phyloP scores from a whole-genome alignment of 2,113 vertebrate genomes.

The Tor tambroides region DNA sequence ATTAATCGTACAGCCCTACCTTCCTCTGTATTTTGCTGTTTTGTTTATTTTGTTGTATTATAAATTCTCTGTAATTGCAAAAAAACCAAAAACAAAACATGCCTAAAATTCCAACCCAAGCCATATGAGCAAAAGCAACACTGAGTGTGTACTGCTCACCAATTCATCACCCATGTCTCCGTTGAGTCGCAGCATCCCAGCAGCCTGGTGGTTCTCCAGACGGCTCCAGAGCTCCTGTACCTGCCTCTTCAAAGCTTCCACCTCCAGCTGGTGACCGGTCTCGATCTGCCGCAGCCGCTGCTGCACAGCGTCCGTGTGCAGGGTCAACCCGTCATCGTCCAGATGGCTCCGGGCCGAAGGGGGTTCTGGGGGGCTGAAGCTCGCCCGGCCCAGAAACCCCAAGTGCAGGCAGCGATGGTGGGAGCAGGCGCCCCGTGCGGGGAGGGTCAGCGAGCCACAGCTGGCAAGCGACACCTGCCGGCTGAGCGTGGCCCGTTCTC shows the following conservation, averaged over 20 bases:
- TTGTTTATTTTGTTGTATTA: no score
- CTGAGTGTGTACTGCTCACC: conserved; percentile 76
- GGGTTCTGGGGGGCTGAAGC: conserved; percentile 85
- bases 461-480: conserved; percentile 83
- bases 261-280: conserved; percentile 91
- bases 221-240: conserved; percentile 92
- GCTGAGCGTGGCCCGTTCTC: conserved; percentile 82
- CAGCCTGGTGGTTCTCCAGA: conserved; percentile 89
- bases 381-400: conserved; percentile 66
- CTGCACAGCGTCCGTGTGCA: conserved; percentile 89
- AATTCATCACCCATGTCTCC: conserved; percentile 90
- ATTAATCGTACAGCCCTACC: no score
- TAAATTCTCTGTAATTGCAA: no score
- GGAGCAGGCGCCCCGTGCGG: conserved; percentile 74
- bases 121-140: neutral
- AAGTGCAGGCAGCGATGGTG: conserved; percentile 83
- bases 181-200: conserved; percentile 81
- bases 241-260: conserved; percentile 94
- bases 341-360: conserved; percentile 83
- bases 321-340: conserved; percentile 90
- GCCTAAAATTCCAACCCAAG: neutral
- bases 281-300: conserved; percentile 96
- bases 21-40: no score
- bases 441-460: conserved; percentile 80
- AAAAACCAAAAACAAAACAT: no score